Conservation (phyloP, 2,888 invertebrate species). For the Salticus scenicus region DNA sequence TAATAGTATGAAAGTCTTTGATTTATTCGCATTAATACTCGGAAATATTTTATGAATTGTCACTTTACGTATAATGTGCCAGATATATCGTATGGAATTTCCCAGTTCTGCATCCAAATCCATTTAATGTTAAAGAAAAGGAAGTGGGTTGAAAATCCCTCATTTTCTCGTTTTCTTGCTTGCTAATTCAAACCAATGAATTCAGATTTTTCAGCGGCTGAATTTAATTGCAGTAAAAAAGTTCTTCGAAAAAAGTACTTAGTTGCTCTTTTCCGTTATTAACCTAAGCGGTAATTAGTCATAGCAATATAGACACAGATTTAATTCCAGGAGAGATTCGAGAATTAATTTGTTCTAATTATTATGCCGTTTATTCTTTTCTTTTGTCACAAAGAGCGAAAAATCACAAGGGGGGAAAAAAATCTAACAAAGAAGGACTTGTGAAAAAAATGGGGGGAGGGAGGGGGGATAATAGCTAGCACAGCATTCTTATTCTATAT, state of each 20-base stretch:
- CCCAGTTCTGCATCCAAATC: too few relatives aligned
- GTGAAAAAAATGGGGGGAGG: too few relatives aligned
- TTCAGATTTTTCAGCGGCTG: background rate
- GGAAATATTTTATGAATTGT: too few relatives aligned
- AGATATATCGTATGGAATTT: too few relatives aligned
- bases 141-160: too few relatives aligned
- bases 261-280: constrained; percentile 13
- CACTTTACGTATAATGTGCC: too few relatives aligned
- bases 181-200: background rate
- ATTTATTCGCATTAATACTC: too few relatives aligned
- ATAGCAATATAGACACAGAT: constrained; percentile 16
- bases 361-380: constrained; percentile 13
- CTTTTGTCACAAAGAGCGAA: background rate
- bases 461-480: too few relatives aligned
- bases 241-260: background rate
- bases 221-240: constrained; percentile 8
- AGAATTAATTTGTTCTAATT: constrained; percentile 37
- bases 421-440: background rate
- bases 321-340: constrained; percentile 26
- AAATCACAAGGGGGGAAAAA: constrained; percentile 4
- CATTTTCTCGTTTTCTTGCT: background rate
- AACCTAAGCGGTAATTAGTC: constrained; percentile 34
- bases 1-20: too few relatives aligned
- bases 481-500: too few relatives aligned
- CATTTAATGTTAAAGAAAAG: too few relatives aligned